Conservation (phyloP, 2,113 vertebrate genomes). For the Smithornis capensis region DNA sequence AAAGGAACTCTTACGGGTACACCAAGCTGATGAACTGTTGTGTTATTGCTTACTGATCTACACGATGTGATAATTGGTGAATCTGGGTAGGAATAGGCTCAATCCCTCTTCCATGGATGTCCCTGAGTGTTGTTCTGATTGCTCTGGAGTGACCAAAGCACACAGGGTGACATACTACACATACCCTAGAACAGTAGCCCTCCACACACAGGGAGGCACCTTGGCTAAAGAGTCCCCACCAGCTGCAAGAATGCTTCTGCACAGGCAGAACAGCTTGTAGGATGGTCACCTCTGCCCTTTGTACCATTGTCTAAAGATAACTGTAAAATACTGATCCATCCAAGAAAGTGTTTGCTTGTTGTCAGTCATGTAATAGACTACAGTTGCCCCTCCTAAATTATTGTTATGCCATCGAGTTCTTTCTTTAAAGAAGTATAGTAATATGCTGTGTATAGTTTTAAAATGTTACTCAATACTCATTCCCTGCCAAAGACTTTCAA, state of each 20-base stretch:
- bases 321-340: not conserved
- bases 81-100: not conserved
- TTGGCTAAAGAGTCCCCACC: not conserved
- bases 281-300: not conserved
- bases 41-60: conserved; percentile 21
- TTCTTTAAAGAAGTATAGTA: conserved; percentile 7
- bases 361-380: not conserved
- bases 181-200: not conserved
- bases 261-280: not conserved
- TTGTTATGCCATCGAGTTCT: not conserved
- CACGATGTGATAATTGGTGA: not conserved
- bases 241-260: not conserved
- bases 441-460: conserved; percentile 24
- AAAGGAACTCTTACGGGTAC: not conserved
- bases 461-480: not conserved
- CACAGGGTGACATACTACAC: not conserved
- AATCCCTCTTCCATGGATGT: fast-evolving
- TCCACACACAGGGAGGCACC: not conserved
- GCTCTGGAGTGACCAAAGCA: not conserved
- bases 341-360: not conserved
- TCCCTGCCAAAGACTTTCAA: conserved; percentile 50
- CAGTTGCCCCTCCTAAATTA: not conserved
- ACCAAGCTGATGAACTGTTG: conserved; percentile 18
- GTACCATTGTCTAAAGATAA: not conserved
- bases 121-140: not conserved